phyloP scores from a whole-genome alignment of 2,888 invertebrate species.

The Nezara viridula region DNA sequence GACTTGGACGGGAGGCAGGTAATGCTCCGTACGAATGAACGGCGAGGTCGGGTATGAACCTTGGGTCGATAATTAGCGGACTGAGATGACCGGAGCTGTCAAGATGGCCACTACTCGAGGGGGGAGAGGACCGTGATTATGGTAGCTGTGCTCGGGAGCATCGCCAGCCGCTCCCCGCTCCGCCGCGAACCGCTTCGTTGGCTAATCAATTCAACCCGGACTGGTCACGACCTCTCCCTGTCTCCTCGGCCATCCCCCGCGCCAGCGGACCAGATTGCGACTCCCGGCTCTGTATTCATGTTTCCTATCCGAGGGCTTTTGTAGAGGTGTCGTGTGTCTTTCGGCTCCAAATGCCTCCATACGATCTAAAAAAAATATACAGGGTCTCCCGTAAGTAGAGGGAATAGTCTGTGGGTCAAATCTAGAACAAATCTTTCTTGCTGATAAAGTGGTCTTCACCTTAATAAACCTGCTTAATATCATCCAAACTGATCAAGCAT shows the following conservation, averaged over 20 bases:
- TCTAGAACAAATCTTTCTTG: too few relatives aligned
- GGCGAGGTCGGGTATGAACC: neutral
- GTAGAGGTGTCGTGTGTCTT: neutral
- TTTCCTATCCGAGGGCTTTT: neutral
- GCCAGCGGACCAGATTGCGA: neutral
- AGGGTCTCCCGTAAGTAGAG: too few relatives aligned
- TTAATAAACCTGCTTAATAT: too few relatives aligned
- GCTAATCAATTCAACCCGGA: constrained; percentile 13
- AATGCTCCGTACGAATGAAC: neutral
- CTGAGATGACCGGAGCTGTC: constrained; percentile 9
- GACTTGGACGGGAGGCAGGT: neutral
- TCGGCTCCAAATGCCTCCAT: neutral
- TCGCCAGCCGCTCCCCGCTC: neutral
- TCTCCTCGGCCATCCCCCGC: neutral
- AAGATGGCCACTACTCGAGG: neutral
- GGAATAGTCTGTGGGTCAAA: too few relatives aligned
- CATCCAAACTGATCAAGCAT: too few relatives aligned
- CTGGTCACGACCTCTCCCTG: neutral
- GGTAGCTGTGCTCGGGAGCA: neutral
- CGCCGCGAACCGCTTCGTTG: neutral
- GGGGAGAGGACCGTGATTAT: neutral
- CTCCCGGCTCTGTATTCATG: neutral
- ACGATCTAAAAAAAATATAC: too few relatives aligned
- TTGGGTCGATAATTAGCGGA: neutral
- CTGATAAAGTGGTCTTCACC: too few relatives aligned